Base-by-base conservation (phyloP, 2,113 vertebrate species). In the Spizaetus ornatus region DNA sequence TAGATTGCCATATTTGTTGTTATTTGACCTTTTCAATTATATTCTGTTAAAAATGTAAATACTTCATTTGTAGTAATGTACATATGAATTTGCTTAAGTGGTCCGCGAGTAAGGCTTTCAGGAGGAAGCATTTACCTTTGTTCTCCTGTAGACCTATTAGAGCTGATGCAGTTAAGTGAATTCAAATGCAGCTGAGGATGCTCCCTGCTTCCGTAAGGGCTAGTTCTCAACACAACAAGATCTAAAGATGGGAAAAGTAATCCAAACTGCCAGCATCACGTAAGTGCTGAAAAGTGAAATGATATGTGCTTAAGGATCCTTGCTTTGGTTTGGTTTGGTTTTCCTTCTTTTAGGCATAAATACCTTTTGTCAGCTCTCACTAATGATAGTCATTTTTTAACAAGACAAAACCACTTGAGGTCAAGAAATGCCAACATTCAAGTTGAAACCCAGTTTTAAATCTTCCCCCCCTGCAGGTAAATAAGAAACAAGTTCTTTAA, bases 31-130 rank as follows among this genome's bases (percentile, higher is more conserved):
- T 88, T 80, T 78, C 91, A 94, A 69, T 93, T 96, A 88, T 67
- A 71, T 73, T 82, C 43, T 78, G 50, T 82, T 95, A 90, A 96
- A 94, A 94, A 93, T 70, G 74, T 83, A 97, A 95, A 95, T 93
- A 67, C 43, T 74, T 90, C 16, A 58, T 96, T 83, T 83, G 67
- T n/a, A 25, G 53, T 36, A 80, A 78, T 48, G 74, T 63, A 40
- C 32, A 26, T 62, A n/a, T 11, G 81, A 73, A 45, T 85, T 91
- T 82, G 61, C 58, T 85, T 70, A 90, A 82, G 78, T 66, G 45
- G 45, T 12, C 27, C 47, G 58, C 0, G 0, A 56, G 58, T 87
- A 69, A 87, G 26, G 40, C 27, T 93, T 91, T 73, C 42, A 40
- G 81, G 66, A 62, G 48, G 45, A 85, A 73, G 32, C n/a, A 17